phyloP scores from a whole-genome alignment of 2,113 vertebrate genomes.

The Hypanus sabinus region DNA sequence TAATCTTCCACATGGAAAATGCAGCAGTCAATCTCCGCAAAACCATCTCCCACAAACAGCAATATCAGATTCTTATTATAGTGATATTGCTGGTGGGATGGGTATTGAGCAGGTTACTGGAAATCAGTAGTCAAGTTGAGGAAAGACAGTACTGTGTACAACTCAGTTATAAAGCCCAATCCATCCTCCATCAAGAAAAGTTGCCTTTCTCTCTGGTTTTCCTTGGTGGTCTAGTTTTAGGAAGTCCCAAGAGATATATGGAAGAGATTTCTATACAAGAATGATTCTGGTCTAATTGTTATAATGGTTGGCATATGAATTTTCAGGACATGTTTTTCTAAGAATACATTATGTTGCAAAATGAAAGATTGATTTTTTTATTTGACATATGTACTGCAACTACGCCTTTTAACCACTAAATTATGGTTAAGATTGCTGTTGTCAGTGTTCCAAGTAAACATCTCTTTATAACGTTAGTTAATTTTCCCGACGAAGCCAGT shows the following conservation, averaged over 20 bases:
- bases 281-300: not conserved
- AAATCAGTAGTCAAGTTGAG: no score
- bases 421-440: not conserved
- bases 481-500: not conserved
- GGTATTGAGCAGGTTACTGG: not conserved
- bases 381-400: not conserved
- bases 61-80: not conserved
- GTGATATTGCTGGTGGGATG: not conserved
- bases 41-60: no score
- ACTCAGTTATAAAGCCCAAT: not conserved
- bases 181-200: not conserved
- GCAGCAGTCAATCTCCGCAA: no score
- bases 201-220: not conserved
- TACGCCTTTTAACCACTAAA: not conserved
- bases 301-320: not conserved
- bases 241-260: no score
- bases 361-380: not conserved
- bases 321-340: not conserved
- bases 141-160: no score
- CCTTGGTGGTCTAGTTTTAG: not conserved
- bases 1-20: no score
- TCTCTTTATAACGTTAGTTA: not conserved
- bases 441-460: not conserved
- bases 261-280: not conserved
- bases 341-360: not conserved